Evolutionary conservation across 1,140 invertebrate species (phyloP).

Genomic region (Agraylea sexmaculata): DNA sequence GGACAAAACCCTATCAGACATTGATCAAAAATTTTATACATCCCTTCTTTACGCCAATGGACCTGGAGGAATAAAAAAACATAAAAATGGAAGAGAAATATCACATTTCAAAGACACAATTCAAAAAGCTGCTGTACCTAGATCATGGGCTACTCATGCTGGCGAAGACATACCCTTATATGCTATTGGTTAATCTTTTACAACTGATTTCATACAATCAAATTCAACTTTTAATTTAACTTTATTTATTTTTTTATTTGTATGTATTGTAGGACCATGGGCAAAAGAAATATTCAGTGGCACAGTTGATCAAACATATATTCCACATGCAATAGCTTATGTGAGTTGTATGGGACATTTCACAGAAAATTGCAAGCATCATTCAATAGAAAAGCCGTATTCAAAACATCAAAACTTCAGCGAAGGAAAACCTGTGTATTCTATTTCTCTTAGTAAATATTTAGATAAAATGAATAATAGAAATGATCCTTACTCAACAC

Average conservation of each 20-base stretch:
- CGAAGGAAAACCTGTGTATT: no score
- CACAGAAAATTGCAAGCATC: conserved; percentile 1
- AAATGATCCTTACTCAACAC: no score
- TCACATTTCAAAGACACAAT: conserved; percentile 29
- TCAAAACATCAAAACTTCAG: no score
- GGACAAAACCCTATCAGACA: conserved; percentile 52
- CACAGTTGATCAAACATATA: conserved; percentile 62
- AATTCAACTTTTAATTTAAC: not conserved
- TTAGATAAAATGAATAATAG: no score
- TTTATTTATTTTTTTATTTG: not conserved
- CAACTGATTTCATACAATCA: not conserved
- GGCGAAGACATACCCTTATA: conserved; percentile 83
- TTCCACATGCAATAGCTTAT: conserved; percentile 63
- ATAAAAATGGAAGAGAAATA: not conserved
- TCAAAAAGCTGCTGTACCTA: conserved; percentile 49
- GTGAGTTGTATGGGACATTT: conserved; percentile 40
- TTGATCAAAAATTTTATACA: conserved; percentile 54
- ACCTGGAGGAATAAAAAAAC: conserved; percentile 42
- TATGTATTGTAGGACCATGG: conserved; percentile 29
- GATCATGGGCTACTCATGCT: conserved; percentile 70
- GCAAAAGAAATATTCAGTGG: conserved; percentile 41
- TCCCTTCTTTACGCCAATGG: conserved; percentile 61
- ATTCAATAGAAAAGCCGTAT: no score
- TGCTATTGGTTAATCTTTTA: conserved; percentile 48
- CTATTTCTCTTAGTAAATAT: no score